Evolutionary conservation across 2,113 vertebrate species (phyloP).

Genomic region (Antidorcas marsupialis): DNA sequence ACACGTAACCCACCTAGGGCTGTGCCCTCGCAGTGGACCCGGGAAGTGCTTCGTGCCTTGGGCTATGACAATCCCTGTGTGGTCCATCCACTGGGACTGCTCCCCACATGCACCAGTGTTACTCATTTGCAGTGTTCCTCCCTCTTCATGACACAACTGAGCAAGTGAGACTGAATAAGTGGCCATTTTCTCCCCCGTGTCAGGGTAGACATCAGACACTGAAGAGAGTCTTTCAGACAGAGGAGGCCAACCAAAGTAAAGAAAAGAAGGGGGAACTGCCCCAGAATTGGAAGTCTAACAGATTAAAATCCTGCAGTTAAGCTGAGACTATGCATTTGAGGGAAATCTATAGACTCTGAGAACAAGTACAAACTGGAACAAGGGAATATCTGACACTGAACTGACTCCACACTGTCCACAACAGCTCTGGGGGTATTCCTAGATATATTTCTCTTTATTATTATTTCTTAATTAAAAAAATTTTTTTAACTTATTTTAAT

Average conservation of each 20-base stretch:
- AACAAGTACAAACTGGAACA: neutral
- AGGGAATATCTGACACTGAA: neutral
- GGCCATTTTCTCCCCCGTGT: neutral
- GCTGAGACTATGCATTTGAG: neutral
- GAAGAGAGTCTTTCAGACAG: neutral
- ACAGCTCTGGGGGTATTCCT: neutral
- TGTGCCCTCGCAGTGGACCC: neutral
- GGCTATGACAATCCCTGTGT: neutral
- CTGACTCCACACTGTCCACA: neutral
- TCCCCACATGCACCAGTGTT: neutral
- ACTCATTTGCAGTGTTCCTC: neutral
- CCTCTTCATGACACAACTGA: neutral
- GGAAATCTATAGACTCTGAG: neutral
- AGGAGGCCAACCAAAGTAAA: no score
- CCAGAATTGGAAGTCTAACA: no score
- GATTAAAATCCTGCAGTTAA: neutral
- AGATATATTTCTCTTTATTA: neutral
- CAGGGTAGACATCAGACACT: neutral
- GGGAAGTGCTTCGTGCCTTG: no score
- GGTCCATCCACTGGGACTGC: neutral
- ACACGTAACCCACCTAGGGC: neutral
- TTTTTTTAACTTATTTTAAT: neutral
- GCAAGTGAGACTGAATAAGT: neutral
- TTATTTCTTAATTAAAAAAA: neutral
- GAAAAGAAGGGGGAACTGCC: no score